These are phyloP conservation scores for Apotomis betuletana DNA, from an alignment of 2,888 invertebrate genomes.

Conservation along the genomic window DNA sequence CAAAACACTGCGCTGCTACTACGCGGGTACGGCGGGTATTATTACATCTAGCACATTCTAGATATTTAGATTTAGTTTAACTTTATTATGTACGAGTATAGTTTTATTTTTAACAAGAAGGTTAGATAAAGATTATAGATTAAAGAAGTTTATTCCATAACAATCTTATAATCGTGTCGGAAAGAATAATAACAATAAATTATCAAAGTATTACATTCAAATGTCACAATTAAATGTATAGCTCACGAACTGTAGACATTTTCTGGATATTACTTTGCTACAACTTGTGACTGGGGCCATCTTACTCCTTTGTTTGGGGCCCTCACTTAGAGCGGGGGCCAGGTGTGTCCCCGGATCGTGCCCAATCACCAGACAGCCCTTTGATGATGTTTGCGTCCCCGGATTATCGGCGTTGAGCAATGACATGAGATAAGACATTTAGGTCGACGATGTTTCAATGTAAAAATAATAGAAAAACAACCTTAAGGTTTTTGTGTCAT, in stretches of 20 bases:
- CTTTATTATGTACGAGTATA: no score
- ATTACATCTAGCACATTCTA: no score
- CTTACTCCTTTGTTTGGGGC: slow-evolving; percentile 69
- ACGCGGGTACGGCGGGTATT: no score
- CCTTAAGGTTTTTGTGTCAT: background rate
- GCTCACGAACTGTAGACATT: background rate
- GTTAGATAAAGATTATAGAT: no score
- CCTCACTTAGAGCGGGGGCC: slow-evolving; percentile 69
- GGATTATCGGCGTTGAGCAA: slow-evolving; percentile 47
- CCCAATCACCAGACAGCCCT: slow-evolving; percentile 75
- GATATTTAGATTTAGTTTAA: no score
- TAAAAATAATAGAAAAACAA: background rate
- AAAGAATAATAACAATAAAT: no score
- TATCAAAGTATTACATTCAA: no score
- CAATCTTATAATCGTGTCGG: no score
- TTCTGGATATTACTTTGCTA: background rate
- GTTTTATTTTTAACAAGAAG: no score
- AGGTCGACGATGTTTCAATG: background rate
- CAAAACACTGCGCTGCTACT: no score
- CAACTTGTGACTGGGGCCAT: slow-evolving; percentile 47
- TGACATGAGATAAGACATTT: slow-evolving; percentile 18
- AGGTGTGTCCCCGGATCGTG: slow-evolving; percentile 67
- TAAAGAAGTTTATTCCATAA: no score
- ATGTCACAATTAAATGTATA: no score
- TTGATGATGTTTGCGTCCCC: slow-evolving; percentile 69